These are phyloP conservation scores for Anthrax anthrax DNA, from an alignment of 2,888 invertebrate species.

Conservation along the genomic window DNA sequence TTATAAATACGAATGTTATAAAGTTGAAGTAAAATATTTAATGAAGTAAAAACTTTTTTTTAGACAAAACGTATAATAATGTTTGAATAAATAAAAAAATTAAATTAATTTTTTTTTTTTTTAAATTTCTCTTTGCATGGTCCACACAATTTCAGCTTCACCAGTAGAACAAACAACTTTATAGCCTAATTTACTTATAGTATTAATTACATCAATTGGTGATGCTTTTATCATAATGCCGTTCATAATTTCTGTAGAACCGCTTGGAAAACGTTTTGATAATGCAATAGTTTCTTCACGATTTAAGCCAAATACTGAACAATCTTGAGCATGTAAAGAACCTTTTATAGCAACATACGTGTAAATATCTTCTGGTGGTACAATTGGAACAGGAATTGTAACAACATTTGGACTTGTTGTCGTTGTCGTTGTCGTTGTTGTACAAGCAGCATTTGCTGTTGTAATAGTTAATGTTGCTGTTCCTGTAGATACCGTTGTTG, in stretches of 20 bases:
- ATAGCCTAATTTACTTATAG: constrained; percentile 62
- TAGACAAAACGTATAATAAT: no score
- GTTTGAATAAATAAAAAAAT: not conserved
- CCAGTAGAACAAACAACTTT: constrained; percentile 63
- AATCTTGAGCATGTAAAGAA: constrained; percentile 58
- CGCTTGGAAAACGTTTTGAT: constrained; percentile 51
- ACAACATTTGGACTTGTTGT: constrained; percentile 23
- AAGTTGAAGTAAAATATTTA: no score
- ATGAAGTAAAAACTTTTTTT: no score
- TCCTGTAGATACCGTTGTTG: constrained; percentile 6
- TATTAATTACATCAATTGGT: constrained; percentile 56
- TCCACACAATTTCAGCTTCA: constrained; percentile 71
- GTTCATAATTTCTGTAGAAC: constrained; percentile 50
- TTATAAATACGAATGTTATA: not conserved
- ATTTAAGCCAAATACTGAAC: constrained; percentile 61
- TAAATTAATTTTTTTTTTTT: not conserved
- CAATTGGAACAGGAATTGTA: constrained; percentile 34
- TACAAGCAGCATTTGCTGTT: not conserved
- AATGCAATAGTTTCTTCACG: constrained; percentile 55
- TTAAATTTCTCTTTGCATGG: constrained; percentile 63
- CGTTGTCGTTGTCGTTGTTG: constrained; percentile 10
- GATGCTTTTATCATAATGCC: constrained; percentile 55
- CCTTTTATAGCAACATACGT: constrained; percentile 68
- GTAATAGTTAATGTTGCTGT: not conserved
- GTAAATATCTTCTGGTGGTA: constrained; percentile 41